A percentile compares a stretch with the other conserved stretches of the same genome.
phyloP scores from a whole-genome alignment of 2,888 invertebrate species.

The Orthosia gothica region DNA sequence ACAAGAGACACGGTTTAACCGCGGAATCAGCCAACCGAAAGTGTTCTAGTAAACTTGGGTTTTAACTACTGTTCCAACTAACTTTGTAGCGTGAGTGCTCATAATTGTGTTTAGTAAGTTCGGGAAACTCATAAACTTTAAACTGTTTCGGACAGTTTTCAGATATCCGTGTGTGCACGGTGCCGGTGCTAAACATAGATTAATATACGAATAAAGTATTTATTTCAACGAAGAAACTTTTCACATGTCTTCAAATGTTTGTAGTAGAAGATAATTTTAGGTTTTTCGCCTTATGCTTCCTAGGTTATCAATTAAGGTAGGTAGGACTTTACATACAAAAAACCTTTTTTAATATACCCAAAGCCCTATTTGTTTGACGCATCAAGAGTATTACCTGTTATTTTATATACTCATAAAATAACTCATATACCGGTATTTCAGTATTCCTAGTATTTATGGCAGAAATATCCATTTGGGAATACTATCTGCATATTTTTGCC shows the following conservation, averaged over 20 bases:
- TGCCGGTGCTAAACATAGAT: conserved; percentile 10
- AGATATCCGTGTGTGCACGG: conserved; percentile 24
- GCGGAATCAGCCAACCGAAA: conserved; percentile 38
- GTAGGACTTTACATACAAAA: no score
- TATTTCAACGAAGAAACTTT: background rate
- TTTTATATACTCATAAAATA: background rate
- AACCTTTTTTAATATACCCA: background rate
- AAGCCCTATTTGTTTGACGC: no score
- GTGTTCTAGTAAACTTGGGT: conserved; percentile 52
- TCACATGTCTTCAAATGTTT: no score
- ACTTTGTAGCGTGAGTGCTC: conserved; percentile 44
- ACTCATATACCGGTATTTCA: background rate
- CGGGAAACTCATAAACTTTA: conserved; percentile 46
- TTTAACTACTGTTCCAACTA: conserved; percentile 44
- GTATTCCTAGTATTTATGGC: background rate
- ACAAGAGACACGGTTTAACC: conserved; percentile 19
- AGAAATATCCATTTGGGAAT: background rate
- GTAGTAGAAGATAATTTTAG: background rate
- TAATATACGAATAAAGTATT: background rate
- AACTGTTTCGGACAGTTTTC: conserved; percentile 51
- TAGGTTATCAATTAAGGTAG: background rate
- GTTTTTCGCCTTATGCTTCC: background rate
- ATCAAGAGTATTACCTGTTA: no score
- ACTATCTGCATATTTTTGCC: conserved; percentile 29
- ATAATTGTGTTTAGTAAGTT: conserved; percentile 51